Evolutionary conservation across 2,113 vertebrate species (phyloP), one percentile per base, ranked within the genome.

Genomic region (Grammomys surdaster): DNA sequence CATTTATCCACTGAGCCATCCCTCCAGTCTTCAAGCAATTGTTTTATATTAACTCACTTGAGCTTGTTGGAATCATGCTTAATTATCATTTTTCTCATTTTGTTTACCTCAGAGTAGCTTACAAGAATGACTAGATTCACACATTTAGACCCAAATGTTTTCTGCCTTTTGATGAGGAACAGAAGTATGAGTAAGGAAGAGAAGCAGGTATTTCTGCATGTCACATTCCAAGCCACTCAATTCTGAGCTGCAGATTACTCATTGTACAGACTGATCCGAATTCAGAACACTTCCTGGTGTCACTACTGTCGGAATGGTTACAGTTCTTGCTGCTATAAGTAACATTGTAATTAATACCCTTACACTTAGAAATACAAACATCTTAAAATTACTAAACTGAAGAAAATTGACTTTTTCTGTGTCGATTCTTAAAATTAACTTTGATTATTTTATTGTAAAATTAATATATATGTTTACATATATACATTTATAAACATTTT

Each of bases 341-440:
- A 76, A 88, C 65, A 77, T 43, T 91, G 36, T 26, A 69, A 24
- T 95, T 73, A 63, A 43, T 90, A 63, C 36, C 86, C 43, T 86
- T 85, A 63, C 2, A 51, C 58, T 84, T 91, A 78, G 19, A 36
- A 67, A 48, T 58, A 84, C 13, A 88, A 56, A 48, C 78, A 43
- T 87, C 40, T 93, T 93, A 78, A 88, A 94, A 87, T 36, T 77
- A 92, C 80, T 72, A 26, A 3, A 16, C 72, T 90, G n/a, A 80
- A 96, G n/a, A n/a, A 72, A 85, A 90, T 76, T 90, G 72, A 43
- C 40, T 91, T 80, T 69, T 86, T 80, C 51, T 93, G n/a, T 56
- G 76, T 58, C 80, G 54, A 43, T 80, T 93, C 78, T 87, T 69
- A 65, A 94, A 88, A 80, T 69, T 90, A 75, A 63, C 19, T 76